Conservation (phyloP, 2,888 invertebrate species). For the Chrysolina americana region DNA sequence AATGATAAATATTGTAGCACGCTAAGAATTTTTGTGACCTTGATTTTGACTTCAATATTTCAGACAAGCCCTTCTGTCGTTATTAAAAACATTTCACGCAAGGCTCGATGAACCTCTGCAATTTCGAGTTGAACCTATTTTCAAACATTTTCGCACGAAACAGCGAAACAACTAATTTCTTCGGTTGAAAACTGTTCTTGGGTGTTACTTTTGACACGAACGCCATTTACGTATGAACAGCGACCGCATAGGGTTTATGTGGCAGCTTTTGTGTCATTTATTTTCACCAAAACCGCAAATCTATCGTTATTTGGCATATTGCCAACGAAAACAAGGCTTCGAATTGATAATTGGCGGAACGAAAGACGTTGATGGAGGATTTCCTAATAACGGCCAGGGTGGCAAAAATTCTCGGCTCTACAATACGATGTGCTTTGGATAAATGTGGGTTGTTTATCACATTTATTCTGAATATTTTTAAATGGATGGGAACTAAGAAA, state of each 20-base stretch:
- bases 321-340: neutral
- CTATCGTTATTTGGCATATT: neutral
- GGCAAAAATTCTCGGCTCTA: neutral
- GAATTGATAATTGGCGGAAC: neutral
- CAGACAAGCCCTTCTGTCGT: too few species aligned
- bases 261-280: neutral
- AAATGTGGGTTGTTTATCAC: too few species aligned
- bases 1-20: too few species aligned
- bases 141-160: neutral
- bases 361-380: neutral
- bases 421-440: too few species aligned
- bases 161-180: neutral
- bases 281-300: slow-evolving; percentile 4
- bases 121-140: too few species aligned
- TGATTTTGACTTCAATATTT: too few species aligned
- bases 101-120: too few species aligned
- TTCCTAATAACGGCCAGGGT: neutral
- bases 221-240: neutral
- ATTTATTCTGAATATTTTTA: too few species aligned
- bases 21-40: too few species aligned
- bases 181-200: neutral
- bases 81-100: too few species aligned
- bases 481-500: too few species aligned
- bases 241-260: neutral
- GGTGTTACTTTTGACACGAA: slow-evolving; percentile 6